Base-by-base conservation (phyloP, 2,797 vertebrate species). In the Morus bassanus region DNA sequence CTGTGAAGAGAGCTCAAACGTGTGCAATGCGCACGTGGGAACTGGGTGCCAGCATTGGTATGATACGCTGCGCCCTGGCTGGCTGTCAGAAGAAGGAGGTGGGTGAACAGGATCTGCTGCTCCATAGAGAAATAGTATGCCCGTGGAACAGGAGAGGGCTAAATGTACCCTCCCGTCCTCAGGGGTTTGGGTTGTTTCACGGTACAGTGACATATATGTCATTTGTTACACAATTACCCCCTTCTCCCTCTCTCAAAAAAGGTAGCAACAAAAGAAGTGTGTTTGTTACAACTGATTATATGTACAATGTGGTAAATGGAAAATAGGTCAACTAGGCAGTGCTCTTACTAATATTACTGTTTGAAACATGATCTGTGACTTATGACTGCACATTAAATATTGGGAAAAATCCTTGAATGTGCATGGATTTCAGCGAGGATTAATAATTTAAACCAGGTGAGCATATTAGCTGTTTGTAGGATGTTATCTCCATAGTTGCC, bases 401-500 rank as follows among this genome's bases (percentile, higher is more conserved):
- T 61, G 60, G 19, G 3, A 30, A 70, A 79, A 75, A 31, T 41
- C 33, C 68, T 74, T 35, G 35, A 91, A 78, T 1, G 1, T 88
- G 46, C 51, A 37, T 37, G 54, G 39, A 48, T 76, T 94, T 93
- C 48, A 67, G 78, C 0, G 0, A 89, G 23, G 73, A 73, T 97
- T 87, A 85, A 27, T 94, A 93, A 95, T 95, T 94, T 85, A 89
- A 94, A 80, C 59, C 89, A 89, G 86, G 54, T 85, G 92, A 83
- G n/a, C 23, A 6, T 25, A 27, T 73, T 43, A 61, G 41, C 59
- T 46, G 12, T 89, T 83, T 48, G 46, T 30, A 45, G 78, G 68
- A 39, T 65, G 15, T 76, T 57, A 48, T 78, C n/a, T 43, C 54
- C 10, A 1, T 7, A 37, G 43, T 18, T 83, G 43, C 51, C 28